Evolutionary conservation across 2,797 vertebrate species (phyloP).

Genomic region (Catharus ustulatus): DNA sequence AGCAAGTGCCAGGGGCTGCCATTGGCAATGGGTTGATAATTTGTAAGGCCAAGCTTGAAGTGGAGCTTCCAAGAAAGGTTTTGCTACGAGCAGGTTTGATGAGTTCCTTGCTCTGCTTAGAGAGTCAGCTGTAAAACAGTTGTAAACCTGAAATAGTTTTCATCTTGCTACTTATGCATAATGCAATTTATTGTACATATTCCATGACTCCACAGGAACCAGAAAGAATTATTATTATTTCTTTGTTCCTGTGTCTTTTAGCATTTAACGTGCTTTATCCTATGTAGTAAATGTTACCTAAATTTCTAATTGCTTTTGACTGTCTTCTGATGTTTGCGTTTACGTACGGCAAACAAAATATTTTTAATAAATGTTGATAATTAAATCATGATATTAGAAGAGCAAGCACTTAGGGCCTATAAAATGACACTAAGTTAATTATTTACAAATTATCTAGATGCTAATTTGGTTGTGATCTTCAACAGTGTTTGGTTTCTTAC

Average conservation of each 20-base stretch:
- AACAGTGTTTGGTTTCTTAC: neutral
- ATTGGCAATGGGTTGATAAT: neutral
- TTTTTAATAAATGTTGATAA: neutral
- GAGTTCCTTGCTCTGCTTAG: neutral
- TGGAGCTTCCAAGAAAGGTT: neutral
- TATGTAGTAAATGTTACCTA: neutral
- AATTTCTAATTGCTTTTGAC: neutral
- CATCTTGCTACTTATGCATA: neutral
- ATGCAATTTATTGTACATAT: neutral
- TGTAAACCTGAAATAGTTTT: neutral
- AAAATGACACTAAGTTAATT: slow-evolving; percentile 22
- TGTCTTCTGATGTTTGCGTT: neutral
- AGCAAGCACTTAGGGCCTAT: neutral
- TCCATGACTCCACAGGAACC: neutral
- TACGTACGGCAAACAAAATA: neutral
- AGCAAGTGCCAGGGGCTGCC: neutral
- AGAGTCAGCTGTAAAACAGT: neutral
- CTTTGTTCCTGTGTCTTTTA: neutral
- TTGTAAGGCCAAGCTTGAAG: neutral
- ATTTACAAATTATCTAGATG: slow-evolving; percentile 7
- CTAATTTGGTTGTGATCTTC: slow-evolving; percentile 17
- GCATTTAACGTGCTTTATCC: neutral
- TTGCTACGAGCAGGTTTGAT: neutral
- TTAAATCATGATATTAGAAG: neutral
- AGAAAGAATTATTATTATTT: neutral